Evolutionary conservation across 2,113 vertebrate genomes (phyloP).

Genomic region (Agelaius tricolor): DNA sequence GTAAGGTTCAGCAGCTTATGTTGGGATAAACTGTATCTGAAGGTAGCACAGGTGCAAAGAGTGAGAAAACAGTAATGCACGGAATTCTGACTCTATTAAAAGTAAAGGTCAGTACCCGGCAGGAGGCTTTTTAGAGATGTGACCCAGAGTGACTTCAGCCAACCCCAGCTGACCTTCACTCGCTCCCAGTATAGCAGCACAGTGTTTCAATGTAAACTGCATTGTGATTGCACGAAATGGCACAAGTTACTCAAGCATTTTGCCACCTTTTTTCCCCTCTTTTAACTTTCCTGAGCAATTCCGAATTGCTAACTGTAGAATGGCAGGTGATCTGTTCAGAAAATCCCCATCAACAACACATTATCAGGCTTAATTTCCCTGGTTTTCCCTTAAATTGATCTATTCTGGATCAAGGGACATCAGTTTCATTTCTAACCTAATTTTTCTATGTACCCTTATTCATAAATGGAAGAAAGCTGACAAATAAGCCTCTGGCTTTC

Average conservation of each 20-base stretch:
- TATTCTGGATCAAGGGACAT: not conserved
- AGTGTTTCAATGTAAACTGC: not conserved
- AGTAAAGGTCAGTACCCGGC: conserved; percentile 32
- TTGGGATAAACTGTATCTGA: not conserved
- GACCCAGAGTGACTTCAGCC: conserved; percentile 40
- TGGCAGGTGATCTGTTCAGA: not conserved
- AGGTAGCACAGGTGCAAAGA: not conserved
- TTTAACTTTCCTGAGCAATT: not conserved
- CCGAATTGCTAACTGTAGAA: not conserved
- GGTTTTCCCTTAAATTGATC: not conserved
- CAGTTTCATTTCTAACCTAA: not conserved
- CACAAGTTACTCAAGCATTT: not conserved
- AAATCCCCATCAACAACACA: not conserved
- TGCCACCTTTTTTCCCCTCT: rapidly evolving
- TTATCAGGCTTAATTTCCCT: not conserved
- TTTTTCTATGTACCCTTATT: not conserved
- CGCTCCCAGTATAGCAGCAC: conserved; percentile 43
- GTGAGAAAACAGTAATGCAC: not conserved
- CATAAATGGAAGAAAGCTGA: not conserved
- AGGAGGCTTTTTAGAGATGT: conserved; percentile 9
- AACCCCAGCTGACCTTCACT: not conserved
- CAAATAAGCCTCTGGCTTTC: not conserved
- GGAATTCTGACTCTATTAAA: conserved; percentile 40
- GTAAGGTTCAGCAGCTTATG: not conserved
- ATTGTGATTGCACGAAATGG: not conserved